Evolutionary conservation across 2,797 vertebrate species (phyloP).

Genomic region (Sebastes goodei): DNA sequence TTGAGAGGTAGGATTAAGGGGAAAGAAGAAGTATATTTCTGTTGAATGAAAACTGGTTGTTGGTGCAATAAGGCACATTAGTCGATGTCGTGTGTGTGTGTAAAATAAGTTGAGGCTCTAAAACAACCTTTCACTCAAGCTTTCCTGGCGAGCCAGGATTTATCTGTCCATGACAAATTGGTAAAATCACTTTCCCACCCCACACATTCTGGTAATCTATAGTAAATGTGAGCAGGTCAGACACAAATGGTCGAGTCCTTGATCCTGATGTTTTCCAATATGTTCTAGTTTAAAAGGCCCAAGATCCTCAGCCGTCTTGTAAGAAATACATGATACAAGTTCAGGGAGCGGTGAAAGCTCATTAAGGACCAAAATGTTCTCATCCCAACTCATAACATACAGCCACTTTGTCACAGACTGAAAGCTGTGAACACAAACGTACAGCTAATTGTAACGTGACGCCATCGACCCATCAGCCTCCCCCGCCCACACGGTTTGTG

Average conservation of each 20-base stretch:
- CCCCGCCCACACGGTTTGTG: no score
- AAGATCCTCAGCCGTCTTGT: background rate
- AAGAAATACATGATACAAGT: background rate
- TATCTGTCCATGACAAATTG: background rate
- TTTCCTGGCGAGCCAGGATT: background rate
- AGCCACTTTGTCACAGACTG: no score
- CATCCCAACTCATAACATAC: no score
- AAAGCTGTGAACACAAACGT: no score
- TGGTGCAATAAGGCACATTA: background rate
- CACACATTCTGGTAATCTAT: background rate
- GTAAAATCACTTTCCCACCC: background rate
- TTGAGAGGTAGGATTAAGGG: background rate
- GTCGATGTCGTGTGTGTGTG: background rate
- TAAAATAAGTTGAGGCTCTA: background rate
- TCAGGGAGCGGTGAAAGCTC: background rate
- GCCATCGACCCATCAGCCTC: no score
- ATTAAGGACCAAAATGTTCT: background rate
- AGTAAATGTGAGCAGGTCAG: background rate
- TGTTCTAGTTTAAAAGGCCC: background rate
- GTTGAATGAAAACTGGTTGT: background rate
- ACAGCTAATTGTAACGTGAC: no score
- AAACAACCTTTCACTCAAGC: background rate
- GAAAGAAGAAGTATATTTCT: slow-evolving; percentile 1
- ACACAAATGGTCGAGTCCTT: background rate
- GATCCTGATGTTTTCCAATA: slow-evolving; percentile 9